Evolutionary conservation across 2,888 invertebrate genomes (phyloP).

Genomic region (Macaria notata): DNA sequence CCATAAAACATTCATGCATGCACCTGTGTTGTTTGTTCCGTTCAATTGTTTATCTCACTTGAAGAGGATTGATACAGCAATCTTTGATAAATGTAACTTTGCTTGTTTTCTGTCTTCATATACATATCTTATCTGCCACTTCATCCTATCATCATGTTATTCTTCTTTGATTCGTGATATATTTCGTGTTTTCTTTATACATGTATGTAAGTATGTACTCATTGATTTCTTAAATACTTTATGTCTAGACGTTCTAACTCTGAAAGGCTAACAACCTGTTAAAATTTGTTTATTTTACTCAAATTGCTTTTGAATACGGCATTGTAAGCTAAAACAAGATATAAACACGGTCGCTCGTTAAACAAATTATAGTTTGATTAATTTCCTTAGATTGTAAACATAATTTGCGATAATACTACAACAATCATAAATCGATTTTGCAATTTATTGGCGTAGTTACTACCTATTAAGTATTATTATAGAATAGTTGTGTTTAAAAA

Average conservation of each 20-base stretch:
- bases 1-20: constrained; percentile 11
- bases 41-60: constrained; percentile 38
- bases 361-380: constrained; percentile 29
- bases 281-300: constrained; percentile 22
- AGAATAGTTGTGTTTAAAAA: too few relatives aligned
- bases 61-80: constrained; percentile 38
- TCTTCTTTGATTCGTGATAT: constrained; percentile 16
- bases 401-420: constrained; percentile 21
- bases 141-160: constrained; percentile 31
- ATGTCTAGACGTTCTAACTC: neutral
- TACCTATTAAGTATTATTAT: too few relatives aligned
- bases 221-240: constrained; percentile 3
- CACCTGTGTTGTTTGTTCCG: constrained; percentile 30
- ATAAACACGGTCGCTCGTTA: constrained; percentile 38
- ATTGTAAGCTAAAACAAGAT: constrained; percentile 43
- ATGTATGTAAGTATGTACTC: too few relatives aligned
- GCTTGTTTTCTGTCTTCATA: constrained; percentile 36
- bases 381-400: constrained; percentile 23
- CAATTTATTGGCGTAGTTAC: constrained; percentile 1
- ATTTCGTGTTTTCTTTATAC: neutral
- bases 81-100: constrained; percentile 41
- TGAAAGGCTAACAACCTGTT: constrained; percentile 5
- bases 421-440: constrained; percentile 34
- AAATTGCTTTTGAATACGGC: constrained; percentile 36
- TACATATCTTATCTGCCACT: constrained; percentile 37